A percentile compares a stretch with the other conserved stretches of the same genome.
Evolutionary conservation across 2,888 invertebrate genomes (phyloP).

Genomic region (Eupeodes latifasciatus): DNA sequence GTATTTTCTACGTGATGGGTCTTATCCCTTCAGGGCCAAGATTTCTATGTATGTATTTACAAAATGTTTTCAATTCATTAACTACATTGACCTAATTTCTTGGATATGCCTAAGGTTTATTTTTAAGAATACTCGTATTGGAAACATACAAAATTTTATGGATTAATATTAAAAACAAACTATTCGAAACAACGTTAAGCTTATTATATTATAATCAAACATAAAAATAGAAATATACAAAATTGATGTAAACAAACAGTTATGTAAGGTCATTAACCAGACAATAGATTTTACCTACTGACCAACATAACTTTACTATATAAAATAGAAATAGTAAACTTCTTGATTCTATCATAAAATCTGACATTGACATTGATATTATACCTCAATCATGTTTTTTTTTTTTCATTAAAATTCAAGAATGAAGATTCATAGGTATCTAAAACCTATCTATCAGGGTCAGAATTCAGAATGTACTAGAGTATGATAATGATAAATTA

Average conservation of each 20-base stretch:
- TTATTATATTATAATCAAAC: neutral
- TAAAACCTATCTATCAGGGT: neutral
- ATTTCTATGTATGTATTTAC: no score
- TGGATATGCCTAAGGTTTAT: no score
- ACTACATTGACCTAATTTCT: no score
- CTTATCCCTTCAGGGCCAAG: no score
- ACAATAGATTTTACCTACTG: neutral
- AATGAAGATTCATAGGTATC: neutral
- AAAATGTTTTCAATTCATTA: no score
- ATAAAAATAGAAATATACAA: neutral
- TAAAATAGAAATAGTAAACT: neutral
- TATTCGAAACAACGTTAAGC: no score
- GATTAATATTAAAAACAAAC: no score
- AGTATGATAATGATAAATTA: neutral
- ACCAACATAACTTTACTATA: neutral
- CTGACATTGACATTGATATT: slow-evolving; percentile 28
- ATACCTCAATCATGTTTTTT: neutral
- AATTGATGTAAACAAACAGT: neutral
- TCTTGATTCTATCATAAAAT: neutral
- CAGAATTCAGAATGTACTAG: neutral
- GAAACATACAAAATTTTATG: no score
- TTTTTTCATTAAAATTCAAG: neutral
- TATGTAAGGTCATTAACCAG: neutral
- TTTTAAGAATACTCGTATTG: no score
- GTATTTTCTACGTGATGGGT: no score